Evolutionary conservation across 2,797 vertebrate genomes (phyloP).

Genomic region (Cryptoblepharus egeriae): DNA sequence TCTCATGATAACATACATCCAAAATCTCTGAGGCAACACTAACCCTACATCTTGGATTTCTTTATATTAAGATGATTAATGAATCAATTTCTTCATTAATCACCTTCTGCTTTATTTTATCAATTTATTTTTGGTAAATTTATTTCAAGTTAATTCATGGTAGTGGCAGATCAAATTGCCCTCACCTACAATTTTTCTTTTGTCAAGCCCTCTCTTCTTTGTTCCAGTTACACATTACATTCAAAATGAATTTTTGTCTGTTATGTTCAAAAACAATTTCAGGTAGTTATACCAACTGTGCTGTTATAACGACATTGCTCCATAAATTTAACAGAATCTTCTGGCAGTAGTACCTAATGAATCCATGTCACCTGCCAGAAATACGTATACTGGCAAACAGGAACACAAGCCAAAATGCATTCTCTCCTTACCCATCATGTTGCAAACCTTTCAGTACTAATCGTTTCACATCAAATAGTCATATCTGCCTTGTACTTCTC

Average conservation of each 20-base stretch:
- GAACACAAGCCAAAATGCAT: slow-evolving; percentile 31
- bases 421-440: slow-evolving; percentile 43
- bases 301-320: slow-evolving; percentile 17
- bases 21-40: background rate
- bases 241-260: background rate
- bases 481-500: slow-evolving; percentile 34
- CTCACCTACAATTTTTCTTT: background rate
- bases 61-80: slow-evolving; percentile 10
- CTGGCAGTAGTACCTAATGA: slow-evolving; percentile 44
- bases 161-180: background rate
- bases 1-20: background rate
- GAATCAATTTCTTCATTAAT: background rate
- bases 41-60: background rate
- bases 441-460: slow-evolving; percentile 38
- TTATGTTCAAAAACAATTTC: slow-evolving; percentile 25
- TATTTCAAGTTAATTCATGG: background rate
- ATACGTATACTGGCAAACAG: slow-evolving; percentile 43
- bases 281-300: slow-evolving; percentile 22
- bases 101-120: background rate
- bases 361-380: slow-evolving; percentile 52
- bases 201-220: background rate
- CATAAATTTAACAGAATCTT: slow-evolving; percentile 26
- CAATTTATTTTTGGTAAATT: background rate
- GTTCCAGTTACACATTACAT: background rate
- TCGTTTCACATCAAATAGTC: slow-evolving; percentile 21